Base-by-base conservation (phyloP, 2,113 vertebrate species). In the Malaclemys terrapin region DNA sequence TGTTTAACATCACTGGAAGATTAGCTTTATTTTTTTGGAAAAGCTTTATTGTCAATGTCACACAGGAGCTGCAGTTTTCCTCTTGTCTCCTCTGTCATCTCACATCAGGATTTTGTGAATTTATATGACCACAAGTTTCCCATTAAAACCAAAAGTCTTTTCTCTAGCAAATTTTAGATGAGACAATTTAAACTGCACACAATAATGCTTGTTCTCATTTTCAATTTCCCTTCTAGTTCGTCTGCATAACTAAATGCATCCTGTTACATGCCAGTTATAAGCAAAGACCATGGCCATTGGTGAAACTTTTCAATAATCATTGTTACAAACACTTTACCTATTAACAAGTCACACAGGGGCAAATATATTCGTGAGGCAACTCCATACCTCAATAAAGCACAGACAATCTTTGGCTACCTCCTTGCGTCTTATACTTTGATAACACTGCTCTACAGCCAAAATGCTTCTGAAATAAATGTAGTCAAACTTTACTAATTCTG, bases 31-130 rank as follows among this genome's bases (percentile, higher is more conserved):
- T 31, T 50, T 89, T 76, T 31, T 6, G 10, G 16, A 86, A 81
- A 2, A 22, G 1, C 50, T 69, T 1, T 50, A 69, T 81, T 52
- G 27, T 49, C 6, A 88, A 84, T 6, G 50, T 76, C 86, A 80
- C 6, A 0, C 1, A 16, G 1, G 1, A 11, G 2, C 3, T 45
- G 38, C 13, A 69, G 12, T 31, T 11, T 3, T 2, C 1, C 9
- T 45, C 1, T 52, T 93, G 47, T 13, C 45, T 2, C 0, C 76
- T 89, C 38, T 59, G 25, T 86, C 49, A 5, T 56, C 79, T 89
- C 57, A 11, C 3, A 75, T 16, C 45, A 50, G 20, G 1, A n/a
- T 87, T 84, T 4, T 16, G 52, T 31, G 49, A 82, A 1, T 81
- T 84, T 88, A n/a, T 6, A 3, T 53, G 53, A n/a, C 5, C 3